Percentiles rank a stretch among this genome's conserved stretches.
Evolutionary conservation across 2,797 vertebrate genomes (phyloP).

Genomic region (Lepidocolaptes lacrymiger): DNA sequence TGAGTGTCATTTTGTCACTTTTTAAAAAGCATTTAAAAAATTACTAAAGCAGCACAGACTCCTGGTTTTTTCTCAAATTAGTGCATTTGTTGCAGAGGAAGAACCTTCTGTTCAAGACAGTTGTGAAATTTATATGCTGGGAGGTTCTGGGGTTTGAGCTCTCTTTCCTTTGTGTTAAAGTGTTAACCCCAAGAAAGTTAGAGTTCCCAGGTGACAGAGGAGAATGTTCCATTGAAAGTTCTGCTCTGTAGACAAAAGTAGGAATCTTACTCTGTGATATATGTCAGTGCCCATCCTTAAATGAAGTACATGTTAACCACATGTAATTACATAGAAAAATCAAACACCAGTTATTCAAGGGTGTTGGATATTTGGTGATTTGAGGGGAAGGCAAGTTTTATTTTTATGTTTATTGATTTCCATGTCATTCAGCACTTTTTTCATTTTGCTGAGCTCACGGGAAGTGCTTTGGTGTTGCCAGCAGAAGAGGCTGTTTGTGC

Average conservation of each 20-base stretch:
- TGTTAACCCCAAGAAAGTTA: background rate
- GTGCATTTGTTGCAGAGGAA: slow-evolving; percentile 23
- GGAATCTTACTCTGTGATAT: background rate
- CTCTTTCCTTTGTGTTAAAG: background rate
- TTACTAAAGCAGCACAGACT: slow-evolving; percentile 44
- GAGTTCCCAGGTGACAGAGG: background rate
- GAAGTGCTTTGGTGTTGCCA: background rate
- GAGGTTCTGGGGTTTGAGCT: background rate
- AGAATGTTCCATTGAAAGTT: background rate
- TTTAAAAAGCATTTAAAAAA: background rate
- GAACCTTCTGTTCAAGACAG: background rate
- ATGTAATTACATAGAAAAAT: background rate
- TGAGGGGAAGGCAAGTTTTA: background rate
- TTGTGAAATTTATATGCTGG: background rate
- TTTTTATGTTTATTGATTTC: background rate
- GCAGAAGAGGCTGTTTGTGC: background rate
- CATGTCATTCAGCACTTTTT: background rate
- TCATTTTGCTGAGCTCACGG: background rate
- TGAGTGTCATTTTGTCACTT: background rate
- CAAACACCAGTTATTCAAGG: background rate
- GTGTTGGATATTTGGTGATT: background rate
- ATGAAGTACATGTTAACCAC: background rate
- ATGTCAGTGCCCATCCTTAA: background rate
- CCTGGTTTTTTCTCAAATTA: slow-evolving; percentile 59
- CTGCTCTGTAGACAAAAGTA: background rate